phyloP scores from a whole-genome alignment of 2,888 invertebrate species.

The Endomychus coccineus region DNA sequence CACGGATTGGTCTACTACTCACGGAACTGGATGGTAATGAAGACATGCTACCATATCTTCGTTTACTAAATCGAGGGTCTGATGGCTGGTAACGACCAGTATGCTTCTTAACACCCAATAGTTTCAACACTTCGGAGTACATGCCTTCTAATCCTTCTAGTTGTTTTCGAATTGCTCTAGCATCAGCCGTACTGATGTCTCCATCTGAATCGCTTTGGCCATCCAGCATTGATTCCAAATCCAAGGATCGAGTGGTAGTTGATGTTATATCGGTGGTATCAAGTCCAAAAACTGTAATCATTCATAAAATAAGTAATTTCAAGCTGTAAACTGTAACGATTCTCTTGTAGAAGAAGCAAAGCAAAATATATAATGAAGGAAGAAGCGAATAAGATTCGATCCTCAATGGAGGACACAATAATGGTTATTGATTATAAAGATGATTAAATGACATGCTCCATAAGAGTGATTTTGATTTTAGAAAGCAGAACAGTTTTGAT shows the following conservation, averaged over 20 bases:
- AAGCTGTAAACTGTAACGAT: not conserved
- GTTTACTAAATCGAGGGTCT: constrained; percentile 48
- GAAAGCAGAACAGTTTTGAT: too few relatives aligned
- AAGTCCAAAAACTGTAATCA: constrained; percentile 56
- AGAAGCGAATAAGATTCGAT: too few relatives aligned
- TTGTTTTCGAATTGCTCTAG: constrained; percentile 71
- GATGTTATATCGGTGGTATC: constrained; percentile 72
- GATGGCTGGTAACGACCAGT: constrained; percentile 48
- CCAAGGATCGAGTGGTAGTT: constrained; percentile 67
- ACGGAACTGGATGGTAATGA: constrained; percentile 78
- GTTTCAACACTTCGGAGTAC: constrained; percentile 73
- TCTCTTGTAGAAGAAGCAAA: constrained; percentile 1
- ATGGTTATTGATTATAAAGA: too few relatives aligned
- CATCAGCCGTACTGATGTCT: constrained; percentile 68
- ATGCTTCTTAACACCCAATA: constrained; percentile 51
- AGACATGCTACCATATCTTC: constrained; percentile 74
- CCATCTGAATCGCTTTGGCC: constrained; percentile 61
- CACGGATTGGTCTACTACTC: constrained; percentile 67
- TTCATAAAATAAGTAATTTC: not conserved
- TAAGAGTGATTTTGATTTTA: too few relatives aligned
- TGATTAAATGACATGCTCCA: too few relatives aligned
- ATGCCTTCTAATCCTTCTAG: constrained; percentile 76
- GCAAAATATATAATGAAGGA: constrained; percentile 1
- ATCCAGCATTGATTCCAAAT: constrained; percentile 72
- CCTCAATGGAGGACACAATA: too few relatives aligned